Evolutionary conservation across 2,797 vertebrate species (phyloP).

Genomic region (Staurois parvus): DNA sequence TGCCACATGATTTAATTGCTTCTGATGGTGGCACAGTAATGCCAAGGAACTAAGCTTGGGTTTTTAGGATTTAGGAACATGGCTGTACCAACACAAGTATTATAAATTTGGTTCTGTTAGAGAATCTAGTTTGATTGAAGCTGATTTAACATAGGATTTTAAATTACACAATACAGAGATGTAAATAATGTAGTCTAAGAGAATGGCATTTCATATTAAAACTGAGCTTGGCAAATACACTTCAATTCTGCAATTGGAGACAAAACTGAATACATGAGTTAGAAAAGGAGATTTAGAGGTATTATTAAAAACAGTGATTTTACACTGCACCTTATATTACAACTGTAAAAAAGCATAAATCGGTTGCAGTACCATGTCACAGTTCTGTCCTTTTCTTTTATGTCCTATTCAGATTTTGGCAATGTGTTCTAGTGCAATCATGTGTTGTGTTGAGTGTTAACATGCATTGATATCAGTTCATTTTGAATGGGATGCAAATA

Average conservation of each 20-base stretch:
- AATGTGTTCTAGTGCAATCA: no score
- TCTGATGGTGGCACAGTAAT: slow-evolving; percentile 44
- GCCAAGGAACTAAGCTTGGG: slow-evolving; percentile 30
- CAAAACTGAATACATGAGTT: background rate
- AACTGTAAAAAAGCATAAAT: no score
- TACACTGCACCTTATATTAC: no score
- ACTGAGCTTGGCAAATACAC: slow-evolving; percentile 1
- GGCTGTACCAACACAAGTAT: slow-evolving; percentile 19
- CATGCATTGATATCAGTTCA: no score
- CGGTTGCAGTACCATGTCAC: no score
- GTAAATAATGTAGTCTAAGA: slow-evolving; percentile 17
- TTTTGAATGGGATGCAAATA: no score
- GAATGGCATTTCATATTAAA: slow-evolving; percentile 25
- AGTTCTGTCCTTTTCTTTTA: no score
- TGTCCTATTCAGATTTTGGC: no score
- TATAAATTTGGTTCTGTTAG: slow-evolving; percentile 2
- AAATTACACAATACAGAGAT: slow-evolving; percentile 18
- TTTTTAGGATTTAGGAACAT: slow-evolving; percentile 32
- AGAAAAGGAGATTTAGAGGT: no score
- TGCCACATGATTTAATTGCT: slow-evolving; percentile 28
- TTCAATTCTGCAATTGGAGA: background rate
- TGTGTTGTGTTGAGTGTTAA: no score
- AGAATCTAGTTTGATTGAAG: background rate
- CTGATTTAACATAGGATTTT: slow-evolving; percentile 21
- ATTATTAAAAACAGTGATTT: no score